A percentile compares a stretch with the other conserved stretches of the same genome.
Conservation (phyloP, 2,888 invertebrate species). For the Dryobotodes eremita region DNA sequence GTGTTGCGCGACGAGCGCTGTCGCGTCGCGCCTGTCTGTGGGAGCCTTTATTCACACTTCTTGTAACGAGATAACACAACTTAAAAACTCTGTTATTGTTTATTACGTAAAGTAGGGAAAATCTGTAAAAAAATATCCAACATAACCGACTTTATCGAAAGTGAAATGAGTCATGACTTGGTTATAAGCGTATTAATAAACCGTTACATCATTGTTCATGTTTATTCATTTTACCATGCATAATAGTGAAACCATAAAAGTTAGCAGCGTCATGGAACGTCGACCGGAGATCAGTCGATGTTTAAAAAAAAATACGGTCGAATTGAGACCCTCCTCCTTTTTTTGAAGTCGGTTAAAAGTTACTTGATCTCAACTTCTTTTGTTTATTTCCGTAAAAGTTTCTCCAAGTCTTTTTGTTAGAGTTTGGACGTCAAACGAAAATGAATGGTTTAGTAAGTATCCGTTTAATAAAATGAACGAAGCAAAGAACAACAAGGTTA, state of each 20-base stretch:
- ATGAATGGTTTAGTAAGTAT: slow-evolving; percentile 11
- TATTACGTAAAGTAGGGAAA: slow-evolving; percentile 35
- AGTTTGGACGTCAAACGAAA: slow-evolving; percentile 21
- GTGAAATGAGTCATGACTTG: slow-evolving; percentile 50
- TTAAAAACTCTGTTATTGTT: background rate
- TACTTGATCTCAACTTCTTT: slow-evolving; percentile 28
- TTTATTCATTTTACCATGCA: slow-evolving; percentile 50
- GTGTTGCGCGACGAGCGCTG: too few species aligned
- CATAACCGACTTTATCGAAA: slow-evolving; percentile 38
- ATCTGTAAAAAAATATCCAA: slow-evolving; percentile 21
- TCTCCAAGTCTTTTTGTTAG: slow-evolving; percentile 13
- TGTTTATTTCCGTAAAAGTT: slow-evolving; percentile 20
- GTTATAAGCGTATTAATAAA: slow-evolving; percentile 36
- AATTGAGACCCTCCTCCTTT: too few species aligned
- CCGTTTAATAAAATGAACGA: slow-evolving; percentile 1
- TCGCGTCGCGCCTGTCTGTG: too few species aligned
- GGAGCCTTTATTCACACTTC: slow-evolving; percentile 49
- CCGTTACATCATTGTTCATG: slow-evolving; percentile 50
- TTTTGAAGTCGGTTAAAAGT: too few species aligned
- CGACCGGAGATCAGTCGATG: slow-evolving; percentile 20
- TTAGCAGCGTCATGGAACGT: slow-evolving; percentile 29
- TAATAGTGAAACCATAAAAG: slow-evolving; percentile 47
- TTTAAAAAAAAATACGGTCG: too few species aligned
- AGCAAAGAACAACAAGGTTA: slow-evolving; percentile 3
- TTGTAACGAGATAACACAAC: slow-evolving; percentile 1